Conservation (phyloP, 2,888 invertebrate genomes). For the Helleia helle region DNA sequence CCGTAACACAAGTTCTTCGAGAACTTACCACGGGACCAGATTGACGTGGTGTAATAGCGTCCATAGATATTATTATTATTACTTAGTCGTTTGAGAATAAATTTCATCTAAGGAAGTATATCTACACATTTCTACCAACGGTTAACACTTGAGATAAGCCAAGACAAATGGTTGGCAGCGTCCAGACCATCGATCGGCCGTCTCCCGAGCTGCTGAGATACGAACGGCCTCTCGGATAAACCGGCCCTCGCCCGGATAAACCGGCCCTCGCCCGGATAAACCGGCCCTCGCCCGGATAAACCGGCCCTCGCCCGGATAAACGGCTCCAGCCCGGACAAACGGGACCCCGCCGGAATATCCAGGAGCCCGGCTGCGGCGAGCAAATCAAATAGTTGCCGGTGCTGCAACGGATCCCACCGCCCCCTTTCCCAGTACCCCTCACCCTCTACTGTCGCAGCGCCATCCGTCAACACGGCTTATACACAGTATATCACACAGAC, state of each 20-base stretch:
- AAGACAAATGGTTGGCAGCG: not conserved
- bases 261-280: conserved; percentile 3
- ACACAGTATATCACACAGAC: not conserved
- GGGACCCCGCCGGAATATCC: conserved; percentile 3
- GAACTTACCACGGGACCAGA: too few species aligned
- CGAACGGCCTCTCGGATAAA: conserved; percentile 2
- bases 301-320: too few species aligned
- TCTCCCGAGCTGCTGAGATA: not conserved
- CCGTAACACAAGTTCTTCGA: too few species aligned
- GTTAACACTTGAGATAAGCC: not conserved
- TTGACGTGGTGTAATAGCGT: too few species aligned
- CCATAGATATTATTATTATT: too few species aligned
- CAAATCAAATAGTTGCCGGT: conserved; percentile 14
- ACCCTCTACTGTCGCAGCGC: too few species aligned
- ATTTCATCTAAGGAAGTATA: too few species aligned
- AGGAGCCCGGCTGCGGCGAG: conserved; percentile 7
- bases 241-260: too few species aligned
- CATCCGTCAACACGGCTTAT: not conserved
- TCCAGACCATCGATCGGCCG: conserved; percentile 3
- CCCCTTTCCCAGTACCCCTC: not conserved
- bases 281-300: conserved; percentile 2
- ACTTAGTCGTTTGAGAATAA: too few species aligned
- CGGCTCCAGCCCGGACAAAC: conserved; percentile 3
- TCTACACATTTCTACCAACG: too few species aligned
- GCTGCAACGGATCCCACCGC: conserved; percentile 11